Conservation (phyloP, 2,113 vertebrate species). For the Neodon shergylaensis region DNA sequence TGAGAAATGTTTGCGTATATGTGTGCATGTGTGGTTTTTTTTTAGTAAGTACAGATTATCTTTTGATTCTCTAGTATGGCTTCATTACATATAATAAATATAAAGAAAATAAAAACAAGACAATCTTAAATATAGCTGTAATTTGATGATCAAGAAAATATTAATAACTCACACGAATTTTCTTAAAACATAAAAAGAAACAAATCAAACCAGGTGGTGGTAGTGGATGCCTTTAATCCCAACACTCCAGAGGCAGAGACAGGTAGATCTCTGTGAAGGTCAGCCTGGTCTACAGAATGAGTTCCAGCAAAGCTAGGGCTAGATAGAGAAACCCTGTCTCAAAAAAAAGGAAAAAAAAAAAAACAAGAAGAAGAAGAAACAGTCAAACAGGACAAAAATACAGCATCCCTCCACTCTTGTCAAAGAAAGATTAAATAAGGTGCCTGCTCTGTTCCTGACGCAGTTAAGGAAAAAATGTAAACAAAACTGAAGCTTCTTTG, state of each 20-base stretch:
- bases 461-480: not conserved
- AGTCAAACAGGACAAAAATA: not conserved
- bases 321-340: not conserved
- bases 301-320: not conserved
- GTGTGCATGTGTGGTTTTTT: too few species aligned
- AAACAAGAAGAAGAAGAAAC: not conserved
- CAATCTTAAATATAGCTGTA: constrained; percentile 11
- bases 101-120: constrained; percentile 7
- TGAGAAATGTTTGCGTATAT: not conserved
- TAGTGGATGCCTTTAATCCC: not conserved
- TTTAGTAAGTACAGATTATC: constrained; percentile 1
- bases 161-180: not conserved
- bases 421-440: not conserved
- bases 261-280: not conserved
- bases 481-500: not conserved
- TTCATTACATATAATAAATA: not conserved
- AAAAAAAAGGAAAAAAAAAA: rapidly evolving
- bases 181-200: constrained; percentile 16
- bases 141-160: constrained; percentile 40
- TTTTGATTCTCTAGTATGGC: not conserved
- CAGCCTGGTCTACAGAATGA: not conserved
- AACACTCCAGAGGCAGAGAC: not conserved
- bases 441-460: not conserved
- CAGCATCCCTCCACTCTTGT: not conserved
- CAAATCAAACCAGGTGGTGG: not conserved